These are phyloP conservation scores for Cirrhinus mrigala DNA, from an alignment of 2,797 vertebrate species.

Conservation along the genomic window DNA sequence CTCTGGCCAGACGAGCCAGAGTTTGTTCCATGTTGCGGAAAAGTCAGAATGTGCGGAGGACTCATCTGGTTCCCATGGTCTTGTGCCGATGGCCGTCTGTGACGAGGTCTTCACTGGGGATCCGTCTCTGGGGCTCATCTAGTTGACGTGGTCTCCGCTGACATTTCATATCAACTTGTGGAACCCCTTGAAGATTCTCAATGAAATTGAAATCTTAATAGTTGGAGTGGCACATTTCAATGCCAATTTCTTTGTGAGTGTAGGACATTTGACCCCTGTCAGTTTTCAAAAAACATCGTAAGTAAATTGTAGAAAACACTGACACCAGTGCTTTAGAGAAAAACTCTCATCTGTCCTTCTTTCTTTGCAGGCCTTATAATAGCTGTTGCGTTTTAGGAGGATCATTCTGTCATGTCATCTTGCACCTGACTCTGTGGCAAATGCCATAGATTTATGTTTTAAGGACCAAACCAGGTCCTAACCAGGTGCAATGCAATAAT, in stretches of 20 bases:
- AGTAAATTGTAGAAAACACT: not conserved
- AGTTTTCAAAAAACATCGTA: not conserved
- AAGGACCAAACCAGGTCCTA: not conserved
- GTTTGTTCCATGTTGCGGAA: no score
- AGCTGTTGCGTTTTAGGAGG: not conserved
- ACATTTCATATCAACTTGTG: no score
- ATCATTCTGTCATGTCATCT: not conserved
- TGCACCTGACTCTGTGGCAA: not conserved
- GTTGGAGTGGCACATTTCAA: not conserved
- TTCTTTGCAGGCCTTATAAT: not conserved
- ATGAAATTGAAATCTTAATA: not conserved
- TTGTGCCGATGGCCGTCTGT: no score
- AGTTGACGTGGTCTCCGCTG: no score
- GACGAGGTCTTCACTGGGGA: no score
- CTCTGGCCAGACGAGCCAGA: no score
- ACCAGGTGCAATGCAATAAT: not conserved
- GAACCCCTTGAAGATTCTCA: no score
- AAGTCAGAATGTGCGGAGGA: no score
- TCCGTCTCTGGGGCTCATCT: no score
- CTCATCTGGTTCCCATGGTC: no score
- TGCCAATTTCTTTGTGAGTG: not conserved
- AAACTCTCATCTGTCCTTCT: no score
- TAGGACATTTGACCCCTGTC: not conserved
- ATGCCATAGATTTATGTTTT: not conserved
- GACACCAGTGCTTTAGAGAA: not conserved